Evolutionary conservation across 1,140 invertebrate genomes (phyloP).

Genomic region (Gonioctena quinquepunctata): DNA sequence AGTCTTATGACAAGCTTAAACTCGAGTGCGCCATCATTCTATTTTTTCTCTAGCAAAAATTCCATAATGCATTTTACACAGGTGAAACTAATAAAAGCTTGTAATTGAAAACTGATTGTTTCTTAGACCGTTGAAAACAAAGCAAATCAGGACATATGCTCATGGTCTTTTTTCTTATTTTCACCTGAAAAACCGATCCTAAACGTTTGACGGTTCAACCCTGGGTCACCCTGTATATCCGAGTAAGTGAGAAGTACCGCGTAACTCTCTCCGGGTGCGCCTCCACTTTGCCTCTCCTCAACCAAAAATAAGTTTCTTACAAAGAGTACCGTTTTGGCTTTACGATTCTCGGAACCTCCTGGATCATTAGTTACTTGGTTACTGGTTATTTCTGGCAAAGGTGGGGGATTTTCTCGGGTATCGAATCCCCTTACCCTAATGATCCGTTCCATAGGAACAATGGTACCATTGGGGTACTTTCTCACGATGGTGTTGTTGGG

Average conservation of each 20-base stretch:
- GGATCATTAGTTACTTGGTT: slow-evolving; percentile 53
- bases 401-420: slow-evolving; percentile 52
- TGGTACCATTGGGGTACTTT: slow-evolving; percentile 74
- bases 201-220: too few relatives aligned
- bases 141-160: too few relatives aligned
- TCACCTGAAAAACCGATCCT: too few relatives aligned
- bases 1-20: too few relatives aligned
- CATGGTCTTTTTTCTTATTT: too few relatives aligned
- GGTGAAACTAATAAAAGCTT: too few relatives aligned
- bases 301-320: slow-evolving; percentile 49
- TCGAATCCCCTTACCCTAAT: slow-evolving; percentile 56
- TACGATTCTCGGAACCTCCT: slow-evolving; percentile 37
- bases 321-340: slow-evolving; percentile 48
- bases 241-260: background rate
- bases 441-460: slow-evolving; percentile 65
- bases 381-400: slow-evolving; percentile 53
- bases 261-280: background rate
- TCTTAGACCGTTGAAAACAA: too few relatives aligned
- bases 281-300: background rate
- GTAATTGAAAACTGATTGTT: too few relatives aligned
- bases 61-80: too few relatives aligned
- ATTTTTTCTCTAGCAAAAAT: too few relatives aligned
- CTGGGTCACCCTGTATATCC: too few relatives aligned
- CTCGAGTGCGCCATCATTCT: too few relatives aligned
- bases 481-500: slow-evolving; percentile 74